These are phyloP conservation scores for Hucho hucho DNA, from an alignment of 2,113 vertebrate genomes.

Conservation along the genomic window DNA sequence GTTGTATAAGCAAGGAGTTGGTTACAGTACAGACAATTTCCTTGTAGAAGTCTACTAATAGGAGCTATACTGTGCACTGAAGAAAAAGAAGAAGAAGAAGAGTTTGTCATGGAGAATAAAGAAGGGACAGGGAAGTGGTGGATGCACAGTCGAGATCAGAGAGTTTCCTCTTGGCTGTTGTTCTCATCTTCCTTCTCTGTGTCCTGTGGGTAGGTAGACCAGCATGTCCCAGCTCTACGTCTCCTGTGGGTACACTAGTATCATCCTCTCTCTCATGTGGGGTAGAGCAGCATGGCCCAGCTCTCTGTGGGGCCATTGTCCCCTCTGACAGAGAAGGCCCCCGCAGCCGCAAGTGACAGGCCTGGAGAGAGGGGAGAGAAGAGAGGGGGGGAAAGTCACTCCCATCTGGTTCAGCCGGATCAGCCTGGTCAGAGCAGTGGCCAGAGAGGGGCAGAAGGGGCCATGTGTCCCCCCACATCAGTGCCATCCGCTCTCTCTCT, in stretches of 20 bases:
- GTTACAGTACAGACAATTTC: background rate
- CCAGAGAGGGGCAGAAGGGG: conserved; percentile 39
- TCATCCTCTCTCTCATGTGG: background rate
- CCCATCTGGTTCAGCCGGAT: conserved; percentile 72
- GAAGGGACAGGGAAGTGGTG: conserved; percentile 10
- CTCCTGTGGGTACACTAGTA: background rate
- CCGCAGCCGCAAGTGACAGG: conserved; percentile 57
- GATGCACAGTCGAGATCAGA: conserved; percentile 24
- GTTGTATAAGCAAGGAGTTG: background rate
- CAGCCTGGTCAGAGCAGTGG: conserved; percentile 59
- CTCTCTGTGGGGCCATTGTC: conserved; percentile 31
- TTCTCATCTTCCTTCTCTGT: conserved; percentile 5
- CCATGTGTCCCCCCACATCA: conserved; percentile 66
- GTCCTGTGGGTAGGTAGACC: background rate
- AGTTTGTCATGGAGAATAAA: background rate
- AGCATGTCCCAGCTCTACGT: background rate
- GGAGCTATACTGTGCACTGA: background rate
- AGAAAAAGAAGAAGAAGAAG: background rate
- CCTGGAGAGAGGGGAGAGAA: conserved; percentile 50
- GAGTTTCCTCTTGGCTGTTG: conserved; percentile 5
- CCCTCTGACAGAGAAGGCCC: conserved; percentile 31
- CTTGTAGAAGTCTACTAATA: background rate
- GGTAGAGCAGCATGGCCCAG: conserved; percentile 11
- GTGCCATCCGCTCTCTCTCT: conserved; percentile 29
- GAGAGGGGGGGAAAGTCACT: conserved; percentile 62